Percentiles rank a stretch among this genome's conserved stretches.
Conservation (phyloP, 2,113 vertebrate genomes). For the Calyptomena viridis region DNA sequence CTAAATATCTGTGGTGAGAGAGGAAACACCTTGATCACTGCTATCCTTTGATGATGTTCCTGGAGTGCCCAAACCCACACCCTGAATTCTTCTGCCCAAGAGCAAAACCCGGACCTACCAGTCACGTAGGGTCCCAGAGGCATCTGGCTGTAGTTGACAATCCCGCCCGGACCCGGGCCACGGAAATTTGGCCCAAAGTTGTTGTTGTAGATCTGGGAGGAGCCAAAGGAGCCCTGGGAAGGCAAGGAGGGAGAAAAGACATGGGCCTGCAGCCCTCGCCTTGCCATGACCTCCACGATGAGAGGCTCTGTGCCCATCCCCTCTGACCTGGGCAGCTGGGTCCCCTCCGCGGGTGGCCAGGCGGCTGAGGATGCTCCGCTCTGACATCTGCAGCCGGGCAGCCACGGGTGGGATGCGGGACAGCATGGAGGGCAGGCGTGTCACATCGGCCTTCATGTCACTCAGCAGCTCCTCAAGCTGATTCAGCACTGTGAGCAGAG, state of each 20-base stretch:
- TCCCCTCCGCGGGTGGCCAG: conserved; percentile 92
- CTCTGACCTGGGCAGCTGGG: conserved; percentile 83
- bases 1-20: conserved; percentile 77
- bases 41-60: neutral
- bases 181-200: conserved; percentile 88
- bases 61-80: neutral
- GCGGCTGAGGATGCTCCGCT: conserved; percentile 94
- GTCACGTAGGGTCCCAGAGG: conserved; percentile 96
- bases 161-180: conserved; percentile 86
- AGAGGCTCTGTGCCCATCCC: neutral
- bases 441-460: conserved; percentile 98
- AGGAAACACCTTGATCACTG: neutral
- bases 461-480: conserved; percentile 97
- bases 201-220: conserved; percentile 91
- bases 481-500: conserved; percentile 84
- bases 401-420: conserved; percentile 95
- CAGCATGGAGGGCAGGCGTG: conserved; percentile 93
- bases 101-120: conserved; percentile 72
- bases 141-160: conserved; percentile 99
- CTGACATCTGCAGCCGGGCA: conserved; percentile 94
- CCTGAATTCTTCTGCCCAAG: neutral
- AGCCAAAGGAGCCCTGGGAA: conserved; percentile 84
- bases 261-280: neutral
- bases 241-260: neutral
- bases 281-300: rapidly evolving